A percentile compares a stretch with the other conserved stretches of the same genome.
phyloP scores from a whole-genome alignment of 2,888 invertebrate species.

The Sisyra nigra region DNA sequence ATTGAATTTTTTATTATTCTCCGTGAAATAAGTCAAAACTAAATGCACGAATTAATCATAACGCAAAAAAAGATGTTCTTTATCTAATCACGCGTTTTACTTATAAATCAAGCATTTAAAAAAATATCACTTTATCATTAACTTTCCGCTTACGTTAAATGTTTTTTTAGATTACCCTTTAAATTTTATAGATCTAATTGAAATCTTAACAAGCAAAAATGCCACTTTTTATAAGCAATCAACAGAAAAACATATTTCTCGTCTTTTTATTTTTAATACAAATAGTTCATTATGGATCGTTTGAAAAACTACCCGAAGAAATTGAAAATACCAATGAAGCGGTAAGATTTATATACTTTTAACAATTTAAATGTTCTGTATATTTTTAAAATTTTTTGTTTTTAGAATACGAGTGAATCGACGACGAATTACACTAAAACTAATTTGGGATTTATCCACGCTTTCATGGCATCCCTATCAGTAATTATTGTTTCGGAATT shows the following conservation, averaged over 20 bases:
- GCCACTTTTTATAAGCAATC: no score
- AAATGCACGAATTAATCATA: no score
- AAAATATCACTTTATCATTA: not conserved
- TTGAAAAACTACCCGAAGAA: constrained; percentile 16
- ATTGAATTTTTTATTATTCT: no score
- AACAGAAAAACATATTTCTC: not conserved
- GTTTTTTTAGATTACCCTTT: not conserved
- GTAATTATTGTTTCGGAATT: constrained; percentile 96
- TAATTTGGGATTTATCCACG: constrained; percentile 73
- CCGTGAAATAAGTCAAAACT: no score
- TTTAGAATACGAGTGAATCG: not conserved
- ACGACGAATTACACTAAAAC: constrained; percentile 16
- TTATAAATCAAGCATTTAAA: no score
- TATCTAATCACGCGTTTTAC: no score
- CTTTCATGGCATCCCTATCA: constrained; percentile 85
- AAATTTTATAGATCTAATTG: not conserved
- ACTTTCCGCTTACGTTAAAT: not conserved
- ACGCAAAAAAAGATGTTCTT: no score
- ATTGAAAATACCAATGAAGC: constrained; percentile 15
- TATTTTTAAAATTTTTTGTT: not conserved
- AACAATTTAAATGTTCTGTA: not conserved
- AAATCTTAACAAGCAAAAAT: no score
- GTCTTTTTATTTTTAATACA: constrained; percentile 3
- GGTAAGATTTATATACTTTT: not conserved
- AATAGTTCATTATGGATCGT: constrained; percentile 1